These are phyloP conservation scores for Catajapyx aquilonaris DNA, from an alignment of 1,140 invertebrate species.

Conservation along the genomic window DNA sequence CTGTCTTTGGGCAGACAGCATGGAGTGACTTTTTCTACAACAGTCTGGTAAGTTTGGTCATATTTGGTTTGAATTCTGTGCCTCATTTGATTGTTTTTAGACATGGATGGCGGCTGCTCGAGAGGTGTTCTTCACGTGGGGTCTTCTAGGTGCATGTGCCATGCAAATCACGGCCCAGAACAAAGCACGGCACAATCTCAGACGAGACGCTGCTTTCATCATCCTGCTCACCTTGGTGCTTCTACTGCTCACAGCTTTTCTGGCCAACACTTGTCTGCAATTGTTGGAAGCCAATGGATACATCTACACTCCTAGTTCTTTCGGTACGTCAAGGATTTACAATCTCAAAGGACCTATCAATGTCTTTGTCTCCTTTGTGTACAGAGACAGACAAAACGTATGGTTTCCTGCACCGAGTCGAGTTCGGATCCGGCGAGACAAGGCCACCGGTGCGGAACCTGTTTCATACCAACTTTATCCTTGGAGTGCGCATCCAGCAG, in stretches of 20 bases:
- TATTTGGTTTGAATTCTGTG: background rate
- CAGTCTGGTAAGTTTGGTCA: conserved; percentile 30
- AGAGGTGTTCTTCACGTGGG: conserved; percentile 78
- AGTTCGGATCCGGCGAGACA: conserved; percentile 24
- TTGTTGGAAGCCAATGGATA: conserved; percentile 48
- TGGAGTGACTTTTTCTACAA: conserved; percentile 70
- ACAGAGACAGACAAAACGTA: conserved; percentile 50
- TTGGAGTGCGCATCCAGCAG: conserved; percentile 41
- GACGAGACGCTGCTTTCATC: conserved; percentile 56
- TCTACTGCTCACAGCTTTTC: conserved; percentile 44
- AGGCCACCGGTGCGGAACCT: conserved; percentile 37
- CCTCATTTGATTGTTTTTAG: conserved; percentile 20
- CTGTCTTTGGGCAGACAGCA: conserved; percentile 48
- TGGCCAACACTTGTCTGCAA: conserved; percentile 58
- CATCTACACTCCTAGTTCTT: conserved; percentile 55
- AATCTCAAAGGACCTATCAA: no score
- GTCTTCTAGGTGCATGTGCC: conserved; percentile 57
- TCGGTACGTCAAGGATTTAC: conserved; percentile 36
- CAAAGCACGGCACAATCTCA: conserved; percentile 44
- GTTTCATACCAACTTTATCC: conserved; percentile 41
- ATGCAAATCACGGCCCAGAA: conserved; percentile 56
- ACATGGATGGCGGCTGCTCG: conserved; percentile 71
- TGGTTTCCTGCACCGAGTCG: conserved; percentile 36
- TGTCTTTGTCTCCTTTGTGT: no score
- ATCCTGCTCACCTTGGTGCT: conserved; percentile 53